Evolutionary conservation across 2,888 invertebrate genomes (phyloP), one percentile per base, ranked within the genome.

Genomic region (Gymnocheta viridis): DNA sequence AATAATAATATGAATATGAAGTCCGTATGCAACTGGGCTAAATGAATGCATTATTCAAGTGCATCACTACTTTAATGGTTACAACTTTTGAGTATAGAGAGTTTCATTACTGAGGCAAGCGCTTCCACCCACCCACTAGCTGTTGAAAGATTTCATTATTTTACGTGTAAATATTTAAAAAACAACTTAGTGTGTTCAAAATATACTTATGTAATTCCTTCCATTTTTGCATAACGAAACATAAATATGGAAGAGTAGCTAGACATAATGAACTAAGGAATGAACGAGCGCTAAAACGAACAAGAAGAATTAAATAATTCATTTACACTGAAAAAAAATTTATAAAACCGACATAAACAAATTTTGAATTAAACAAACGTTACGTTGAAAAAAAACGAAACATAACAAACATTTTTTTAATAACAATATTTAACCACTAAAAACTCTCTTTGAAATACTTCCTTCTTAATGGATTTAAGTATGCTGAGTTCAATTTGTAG

Each of bases 31-130:
- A 80, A 80, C 80, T 80, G 67, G 73, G 80, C 73, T 80, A 80
- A 80, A 67, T 60, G 67, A 67, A 80, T 80, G 80, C 73, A 80
- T 73, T 80, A 80, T 73, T 74, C 69, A 81, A 81, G 62, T 74
- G 56, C 82, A 70, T 66, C 77, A 76, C 58, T 38, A 51, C 35
- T 77, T 82, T 56, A 66, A 70, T 82, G 76, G 62, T 76, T 64
- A 56, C 69, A 62, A 56, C 69, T 81, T 44, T 51, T 60, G 44
- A 67, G 80, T 69, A 60, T 47, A 72, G 17, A 60, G 12, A 78
- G 51, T 60, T 51, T 41, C 17, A 62, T 41, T 51, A 58, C 54
- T 60, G 29, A 24, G 73, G 29, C 67, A 51, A 51, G 54, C 44
- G 44, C 38, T 67, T 41, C 29, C 69, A 69, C 67, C 62, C 74